A percentile compares a stretch with the other conserved stretches of the same genome.
These are phyloP conservation scores for Pimephales promelas DNA, from an alignment of 2,113 vertebrate genomes.

Conservation along the genomic window DNA sequence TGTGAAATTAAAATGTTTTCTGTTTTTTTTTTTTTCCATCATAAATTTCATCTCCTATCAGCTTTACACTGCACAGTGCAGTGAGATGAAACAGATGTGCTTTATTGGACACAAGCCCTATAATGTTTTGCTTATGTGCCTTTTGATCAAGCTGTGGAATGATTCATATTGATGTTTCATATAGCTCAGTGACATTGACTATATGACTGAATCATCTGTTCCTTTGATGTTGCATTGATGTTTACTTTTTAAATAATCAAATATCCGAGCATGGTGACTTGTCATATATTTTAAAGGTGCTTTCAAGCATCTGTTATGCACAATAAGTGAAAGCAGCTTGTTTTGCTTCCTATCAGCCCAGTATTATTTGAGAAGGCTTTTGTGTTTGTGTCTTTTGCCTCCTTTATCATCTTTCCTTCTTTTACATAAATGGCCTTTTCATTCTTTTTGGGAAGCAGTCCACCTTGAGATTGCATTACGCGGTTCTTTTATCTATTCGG, in stretches of 20 bases:
- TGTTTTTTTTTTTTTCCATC: background rate
- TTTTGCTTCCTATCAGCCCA: constrained; percentile 13
- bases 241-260: constrained; percentile 46
- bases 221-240: constrained; percentile 18
- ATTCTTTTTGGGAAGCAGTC: constrained; percentile 27
- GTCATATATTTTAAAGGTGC: constrained; percentile 11
- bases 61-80: background rate
- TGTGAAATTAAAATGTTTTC: background rate
- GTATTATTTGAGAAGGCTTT: constrained; percentile 16
- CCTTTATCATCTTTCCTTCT: background rate
- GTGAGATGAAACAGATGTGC: constrained; percentile 8
- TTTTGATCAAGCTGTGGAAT: constrained; percentile 31
- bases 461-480: constrained; percentile 39
- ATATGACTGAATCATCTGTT: background rate
- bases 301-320: constrained; percentile 28
- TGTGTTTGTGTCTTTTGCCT: constrained; percentile 38
- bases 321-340: constrained; percentile 34
- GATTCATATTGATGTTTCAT: constrained; percentile 20
- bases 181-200: background rate
- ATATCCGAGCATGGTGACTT: constrained; percentile 6
- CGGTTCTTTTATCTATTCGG: background rate
- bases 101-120: constrained; percentile 16
- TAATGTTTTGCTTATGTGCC: background rate
- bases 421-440: background rate
- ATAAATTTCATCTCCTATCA: background rate